Evolutionary conservation across 2,888 invertebrate genomes (phyloP).

Genomic region (Cremastobaeus sp.): DNA sequence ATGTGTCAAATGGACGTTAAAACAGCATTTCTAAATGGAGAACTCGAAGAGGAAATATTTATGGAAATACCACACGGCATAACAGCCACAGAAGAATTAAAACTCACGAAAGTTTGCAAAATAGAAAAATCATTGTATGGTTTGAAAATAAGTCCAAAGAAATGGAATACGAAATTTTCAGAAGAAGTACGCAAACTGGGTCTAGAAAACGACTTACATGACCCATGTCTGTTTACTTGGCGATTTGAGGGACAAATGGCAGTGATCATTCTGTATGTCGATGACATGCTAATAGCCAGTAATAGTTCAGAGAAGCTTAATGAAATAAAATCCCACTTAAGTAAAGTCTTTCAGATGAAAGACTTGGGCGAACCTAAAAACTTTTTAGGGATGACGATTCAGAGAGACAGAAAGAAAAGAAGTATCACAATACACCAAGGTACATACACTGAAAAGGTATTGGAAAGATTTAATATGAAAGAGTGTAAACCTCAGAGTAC

Average conservation of each 20-base stretch:
- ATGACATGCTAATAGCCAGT: slow-evolving; percentile 34
- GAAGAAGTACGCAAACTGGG: slow-evolving; percentile 55
- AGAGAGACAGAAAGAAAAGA: slow-evolving; percentile 11
- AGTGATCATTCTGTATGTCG: too few species aligned
- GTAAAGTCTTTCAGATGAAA: too few species aligned
- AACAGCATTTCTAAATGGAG: slow-evolving; percentile 60
- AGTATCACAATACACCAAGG: slow-evolving; percentile 30
- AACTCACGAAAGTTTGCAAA: slow-evolving; percentile 2
- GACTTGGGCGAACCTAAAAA: too few species aligned
- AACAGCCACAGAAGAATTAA: background rate
- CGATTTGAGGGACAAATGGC: slow-evolving; percentile 43
- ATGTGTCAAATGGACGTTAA: too few species aligned
- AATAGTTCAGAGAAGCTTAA: slow-evolving; percentile 48
- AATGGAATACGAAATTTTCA: slow-evolving; percentile 48
- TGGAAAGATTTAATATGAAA: slow-evolving; percentile 55
- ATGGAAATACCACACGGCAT: slow-evolving; percentile 56
- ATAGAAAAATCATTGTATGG: too few species aligned
- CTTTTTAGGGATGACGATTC: slow-evolving; percentile 34
- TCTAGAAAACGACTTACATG: too few species aligned
- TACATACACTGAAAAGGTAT: slow-evolving; percentile 39
- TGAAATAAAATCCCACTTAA: too few species aligned
- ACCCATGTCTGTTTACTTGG: too few species aligned
- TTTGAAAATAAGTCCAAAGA: too few species aligned
- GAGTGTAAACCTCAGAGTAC: slow-evolving; percentile 35
- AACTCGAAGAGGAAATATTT: slow-evolving; percentile 34